Evolutionary conservation across 1,140 invertebrate genomes (phyloP), one percentile per base, ranked within the genome.

Genomic region (Panagrolaimus sp.): DNA sequence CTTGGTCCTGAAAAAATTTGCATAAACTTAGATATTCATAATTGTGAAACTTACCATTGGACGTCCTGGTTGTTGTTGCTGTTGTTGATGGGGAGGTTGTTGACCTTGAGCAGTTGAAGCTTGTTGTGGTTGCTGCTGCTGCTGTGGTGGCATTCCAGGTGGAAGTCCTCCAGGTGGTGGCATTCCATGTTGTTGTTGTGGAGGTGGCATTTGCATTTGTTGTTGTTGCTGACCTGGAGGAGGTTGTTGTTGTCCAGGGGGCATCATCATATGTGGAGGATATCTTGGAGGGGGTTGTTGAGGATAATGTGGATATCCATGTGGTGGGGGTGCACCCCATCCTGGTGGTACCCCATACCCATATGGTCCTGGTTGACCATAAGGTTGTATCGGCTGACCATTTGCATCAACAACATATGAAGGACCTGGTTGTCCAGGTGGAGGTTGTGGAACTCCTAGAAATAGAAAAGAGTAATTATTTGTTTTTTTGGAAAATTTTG

Each of bases 81-180:
- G 15, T 63, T 63, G 65, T 14, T 44, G 43, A 17, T 67, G 43
- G 8, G 10, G 65, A 21, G 7, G 65, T 12, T 55, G 65, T 21
- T 38, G 62, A 24, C 21, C 15, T 52, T 63, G 63, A 65, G 38
- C 38, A 28, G 21, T 26, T 17, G 38, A 38, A 24, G 38, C 12
- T 26, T 26, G 21, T n/a, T 24, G 43, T 65, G n/a, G 43, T 47
- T 47, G 44, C 38, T 58, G 65, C 7, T 45, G 45, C 38, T 58
- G 65, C 7, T 45, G 45, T 65, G 65, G 65, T 24, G 65, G 43
- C 48, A 58, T 43, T 17, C 26, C 32, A 58, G 4, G 65, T 8
- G 52, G 52, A 1, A 15, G 45, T 17, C 32, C 65, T 10, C 28
- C 38, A n/a, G 32, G n/a, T 12, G 44, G 38, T 38, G 21, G 63